A percentile compares a stretch with the other conserved stretches of the same genome.
Conservation (phyloP, 2,888 invertebrate species). For the Brassicogethes aeneus region DNA sequence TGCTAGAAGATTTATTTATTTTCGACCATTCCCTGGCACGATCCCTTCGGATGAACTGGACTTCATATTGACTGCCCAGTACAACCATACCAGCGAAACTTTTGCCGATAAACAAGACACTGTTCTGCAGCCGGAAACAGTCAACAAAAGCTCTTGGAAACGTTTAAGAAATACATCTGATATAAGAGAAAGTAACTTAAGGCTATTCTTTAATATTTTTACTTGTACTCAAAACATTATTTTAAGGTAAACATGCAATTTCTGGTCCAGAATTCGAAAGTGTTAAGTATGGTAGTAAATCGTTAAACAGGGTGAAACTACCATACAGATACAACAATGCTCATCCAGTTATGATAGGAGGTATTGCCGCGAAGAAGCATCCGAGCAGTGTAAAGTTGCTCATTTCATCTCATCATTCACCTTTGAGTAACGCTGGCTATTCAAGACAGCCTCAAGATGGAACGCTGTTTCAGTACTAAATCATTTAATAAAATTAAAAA, state of each 20-base stretch:
- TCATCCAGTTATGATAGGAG: constrained; percentile 52
- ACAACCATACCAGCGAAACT: constrained; percentile 55
- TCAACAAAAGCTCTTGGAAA: constrained; percentile 54
- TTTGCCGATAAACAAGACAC: constrained; percentile 57
- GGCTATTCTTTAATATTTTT: too few relatives aligned
- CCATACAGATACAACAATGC: constrained; percentile 32
- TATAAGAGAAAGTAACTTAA: constrained; percentile 5
- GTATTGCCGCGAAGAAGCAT: constrained; percentile 54
- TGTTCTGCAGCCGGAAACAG: constrained; percentile 59
- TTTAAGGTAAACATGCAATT: not conserved
- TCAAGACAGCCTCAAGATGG: constrained; percentile 70
- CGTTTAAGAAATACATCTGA: constrained; percentile 55
- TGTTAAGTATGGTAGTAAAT: not conserved
- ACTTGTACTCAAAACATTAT: too few relatives aligned
- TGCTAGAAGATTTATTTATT: constrained; percentile 42
- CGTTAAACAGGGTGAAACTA: not conserved
- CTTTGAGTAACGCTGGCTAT: constrained; percentile 73
- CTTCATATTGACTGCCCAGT: constrained; percentile 55
- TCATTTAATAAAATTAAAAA: too few relatives aligned
- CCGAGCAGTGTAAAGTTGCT: constrained; percentile 69
- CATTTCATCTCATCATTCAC: constrained; percentile 72
- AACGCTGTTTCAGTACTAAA: constrained; percentile 58
- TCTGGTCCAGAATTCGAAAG: not conserved
- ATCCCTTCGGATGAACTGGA: constrained; percentile 63
- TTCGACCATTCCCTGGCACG: constrained; percentile 30